These are phyloP conservation scores for Cavia aperea DNA, from an alignment of 2,113 vertebrate species.

Conservation along the genomic window DNA sequence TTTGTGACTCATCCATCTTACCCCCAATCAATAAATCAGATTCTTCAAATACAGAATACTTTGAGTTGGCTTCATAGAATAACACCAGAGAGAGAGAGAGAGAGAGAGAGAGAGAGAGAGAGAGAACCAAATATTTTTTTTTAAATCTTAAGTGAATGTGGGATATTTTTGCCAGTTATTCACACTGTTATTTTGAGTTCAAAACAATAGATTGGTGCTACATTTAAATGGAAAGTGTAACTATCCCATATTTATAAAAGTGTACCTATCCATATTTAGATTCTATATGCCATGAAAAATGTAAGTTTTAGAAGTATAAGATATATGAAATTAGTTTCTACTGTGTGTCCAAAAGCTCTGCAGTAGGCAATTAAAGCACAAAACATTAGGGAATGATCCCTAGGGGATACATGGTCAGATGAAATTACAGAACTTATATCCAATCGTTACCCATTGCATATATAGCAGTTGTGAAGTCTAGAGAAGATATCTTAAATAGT, in stretches of 20 bases:
- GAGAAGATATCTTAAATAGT: slow-evolving; percentile 21
- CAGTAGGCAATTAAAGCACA: slow-evolving; percentile 14
- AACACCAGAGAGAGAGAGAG: too few relatives aligned
- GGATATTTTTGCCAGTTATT: neutral
- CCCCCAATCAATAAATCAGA: neutral
- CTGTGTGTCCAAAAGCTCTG: neutral
- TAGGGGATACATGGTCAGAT: neutral
- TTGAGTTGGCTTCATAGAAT: neutral
- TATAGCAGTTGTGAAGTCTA: neutral
- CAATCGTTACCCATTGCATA: neutral
- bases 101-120: too few relatives aligned
- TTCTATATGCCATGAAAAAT: slow-evolving; percentile 11
- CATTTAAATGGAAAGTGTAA: slow-evolving; percentile 37
- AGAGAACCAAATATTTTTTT: too few relatives aligned
- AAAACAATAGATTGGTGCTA: neutral
- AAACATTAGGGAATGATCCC: neutral
- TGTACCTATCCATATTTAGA: slow-evolving; percentile 34
- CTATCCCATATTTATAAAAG: slow-evolving; percentile 51
- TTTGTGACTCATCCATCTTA: neutral
- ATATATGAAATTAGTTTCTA: slow-evolving; percentile 50
- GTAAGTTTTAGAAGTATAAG: slow-evolving; percentile 18
- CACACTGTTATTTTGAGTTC: neutral
- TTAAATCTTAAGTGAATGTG: neutral
- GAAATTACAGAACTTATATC: slow-evolving; percentile 33
- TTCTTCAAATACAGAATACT: neutral